Conservation (phyloP, 30 jellyfish, hydroid and myxozoan species). For the Cassiopea xamachana region DNA sequence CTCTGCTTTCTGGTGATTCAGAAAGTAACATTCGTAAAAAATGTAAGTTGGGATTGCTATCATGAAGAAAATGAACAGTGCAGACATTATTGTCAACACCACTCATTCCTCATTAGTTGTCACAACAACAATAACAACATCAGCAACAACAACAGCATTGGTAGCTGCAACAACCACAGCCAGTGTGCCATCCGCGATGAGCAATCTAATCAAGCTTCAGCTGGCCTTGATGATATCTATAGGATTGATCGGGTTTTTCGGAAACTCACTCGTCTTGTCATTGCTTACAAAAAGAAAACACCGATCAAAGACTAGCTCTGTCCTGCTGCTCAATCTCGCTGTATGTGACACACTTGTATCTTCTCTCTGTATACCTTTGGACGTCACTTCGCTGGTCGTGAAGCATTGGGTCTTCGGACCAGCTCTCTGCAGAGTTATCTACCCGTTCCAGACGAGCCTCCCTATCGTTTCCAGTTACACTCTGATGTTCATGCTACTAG, state of each 20-base stretch:
- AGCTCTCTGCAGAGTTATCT: constrained; percentile 61
- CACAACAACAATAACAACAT: too few species aligned
- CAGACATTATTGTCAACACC: too few species aligned
- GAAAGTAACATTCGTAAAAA: too few species aligned
- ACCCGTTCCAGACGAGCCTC: constrained; percentile 77
- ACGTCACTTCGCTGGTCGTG: constrained; percentile 16
- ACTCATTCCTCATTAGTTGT: too few species aligned
- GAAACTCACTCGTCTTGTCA: constrained; percentile 54
- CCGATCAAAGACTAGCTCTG: constrained; percentile 77
- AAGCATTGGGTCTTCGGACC: constrained; percentile 51
- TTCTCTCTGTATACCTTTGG: constrained; percentile 66
- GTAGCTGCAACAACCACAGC: neutral
- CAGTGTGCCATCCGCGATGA: neutral
- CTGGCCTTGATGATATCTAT: constrained; percentile 25
- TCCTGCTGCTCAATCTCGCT: constrained; percentile 68
- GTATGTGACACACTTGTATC: constrained; percentile 71
- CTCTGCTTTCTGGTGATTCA: too few species aligned
- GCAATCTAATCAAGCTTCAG: constrained; percentile 20
- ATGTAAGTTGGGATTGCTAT: too few species aligned
- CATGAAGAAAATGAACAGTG: too few species aligned
- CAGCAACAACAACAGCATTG: too few species aligned
- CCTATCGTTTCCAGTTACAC: constrained; percentile 80
- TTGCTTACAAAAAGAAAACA: constrained; percentile 42
- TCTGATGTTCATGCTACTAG: constrained; percentile 69
- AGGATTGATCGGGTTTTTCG: constrained; percentile 52